Percentiles rank a stretch among this genome's conserved stretches.
Conservation (phyloP, 2,888 invertebrate genomes). For the Aleiodes alternator region DNA sequence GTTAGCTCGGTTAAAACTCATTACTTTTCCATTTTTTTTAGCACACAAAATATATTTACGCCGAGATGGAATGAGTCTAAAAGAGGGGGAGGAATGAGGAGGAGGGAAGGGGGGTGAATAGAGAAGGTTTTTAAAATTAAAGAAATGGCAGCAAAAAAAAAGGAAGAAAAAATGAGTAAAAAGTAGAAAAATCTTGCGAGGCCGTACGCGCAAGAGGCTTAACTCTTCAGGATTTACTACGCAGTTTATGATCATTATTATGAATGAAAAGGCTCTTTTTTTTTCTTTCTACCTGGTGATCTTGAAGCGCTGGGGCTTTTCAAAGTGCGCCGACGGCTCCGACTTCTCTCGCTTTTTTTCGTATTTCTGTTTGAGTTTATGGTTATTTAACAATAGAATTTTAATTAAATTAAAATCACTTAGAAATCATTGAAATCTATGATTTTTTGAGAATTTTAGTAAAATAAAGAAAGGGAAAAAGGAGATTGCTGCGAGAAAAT, state of each 20-base stretch:
- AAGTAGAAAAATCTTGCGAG: constrained; percentile 43
- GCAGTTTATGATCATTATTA: constrained; percentile 44
- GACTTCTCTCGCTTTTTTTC: constrained; percentile 8
- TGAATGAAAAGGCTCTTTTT: constrained; percentile 36
- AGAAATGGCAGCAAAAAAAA: background rate
- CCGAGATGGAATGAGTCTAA: constrained; percentile 34
- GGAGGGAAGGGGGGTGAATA: background rate
- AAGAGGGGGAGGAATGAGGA: constrained; percentile 31
- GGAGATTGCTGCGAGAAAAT: too few species aligned
- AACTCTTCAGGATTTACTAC: constrained; percentile 45
- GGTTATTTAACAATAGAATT: constrained; percentile 4
- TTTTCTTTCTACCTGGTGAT: constrained; percentile 30
- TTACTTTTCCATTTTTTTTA: constrained; percentile 58
- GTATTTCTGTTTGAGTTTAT: background rate
- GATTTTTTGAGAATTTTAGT: background rate
- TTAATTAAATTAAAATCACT: background rate
- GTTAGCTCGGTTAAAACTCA: constrained; percentile 59
- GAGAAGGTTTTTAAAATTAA: constrained; percentile 2
- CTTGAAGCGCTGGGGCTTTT: constrained; percentile 17
- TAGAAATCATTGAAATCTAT: background rate
- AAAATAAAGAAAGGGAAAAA: too few species aligned
- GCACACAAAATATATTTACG: constrained; percentile 47
- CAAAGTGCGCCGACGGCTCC: constrained; percentile 45
- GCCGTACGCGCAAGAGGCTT: constrained; percentile 39
- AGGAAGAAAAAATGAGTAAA: background rate